Evolutionary conservation across 2,113 vertebrate genomes (phyloP).

Genomic region (Thalassoma bifasciatum): DNA sequence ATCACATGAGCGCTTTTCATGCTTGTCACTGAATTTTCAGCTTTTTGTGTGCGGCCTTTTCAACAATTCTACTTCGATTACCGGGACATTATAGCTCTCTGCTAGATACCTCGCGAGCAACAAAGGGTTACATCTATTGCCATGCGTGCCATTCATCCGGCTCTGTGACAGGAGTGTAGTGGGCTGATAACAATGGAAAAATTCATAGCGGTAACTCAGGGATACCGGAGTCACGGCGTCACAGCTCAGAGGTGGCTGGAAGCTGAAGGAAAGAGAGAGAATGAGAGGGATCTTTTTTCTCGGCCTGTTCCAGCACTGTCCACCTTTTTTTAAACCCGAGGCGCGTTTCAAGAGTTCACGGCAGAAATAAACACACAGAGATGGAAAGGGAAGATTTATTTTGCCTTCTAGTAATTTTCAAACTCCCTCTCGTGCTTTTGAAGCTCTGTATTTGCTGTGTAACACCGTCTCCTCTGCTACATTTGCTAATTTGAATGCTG

Average conservation of each 20-base stretch:
- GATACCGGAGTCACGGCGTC: conserved; percentile 83
- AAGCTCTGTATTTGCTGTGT: conserved; percentile 27
- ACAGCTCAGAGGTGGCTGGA: conserved; percentile 86
- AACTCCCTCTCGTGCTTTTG: background rate
- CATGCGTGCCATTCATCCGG: conserved; percentile 87
- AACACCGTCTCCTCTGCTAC: conserved; percentile 20
- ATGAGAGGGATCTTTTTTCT: conserved; percentile 72
- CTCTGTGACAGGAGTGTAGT: conserved; percentile 85
- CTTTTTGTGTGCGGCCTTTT: conserved; percentile 85
- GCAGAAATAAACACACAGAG: background rate
- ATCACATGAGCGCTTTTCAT: conserved; percentile 85
- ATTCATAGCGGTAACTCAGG: conserved; percentile 89
- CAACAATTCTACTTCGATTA: conserved; percentile 88
- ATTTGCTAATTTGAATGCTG: conserved; percentile 11
- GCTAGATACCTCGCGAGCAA: conserved; percentile 87
- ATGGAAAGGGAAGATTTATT: background rate
- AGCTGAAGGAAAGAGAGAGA: conserved; percentile 79
- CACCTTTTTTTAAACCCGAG: background rate
- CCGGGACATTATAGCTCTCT: conserved; percentile 87
- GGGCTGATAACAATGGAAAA: conserved; percentile 87
- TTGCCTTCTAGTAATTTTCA: conserved; percentile 1
- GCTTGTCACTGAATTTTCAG: conserved; percentile 89
- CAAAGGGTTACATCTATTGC: conserved; percentile 91
- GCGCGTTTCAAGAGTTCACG: conserved; percentile 18
- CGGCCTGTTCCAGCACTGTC: conserved; percentile 30